Evolutionary conservation across 2,797 vertebrate genomes (phyloP).

Genomic region (Pseudopleuronectes americanus): DNA sequence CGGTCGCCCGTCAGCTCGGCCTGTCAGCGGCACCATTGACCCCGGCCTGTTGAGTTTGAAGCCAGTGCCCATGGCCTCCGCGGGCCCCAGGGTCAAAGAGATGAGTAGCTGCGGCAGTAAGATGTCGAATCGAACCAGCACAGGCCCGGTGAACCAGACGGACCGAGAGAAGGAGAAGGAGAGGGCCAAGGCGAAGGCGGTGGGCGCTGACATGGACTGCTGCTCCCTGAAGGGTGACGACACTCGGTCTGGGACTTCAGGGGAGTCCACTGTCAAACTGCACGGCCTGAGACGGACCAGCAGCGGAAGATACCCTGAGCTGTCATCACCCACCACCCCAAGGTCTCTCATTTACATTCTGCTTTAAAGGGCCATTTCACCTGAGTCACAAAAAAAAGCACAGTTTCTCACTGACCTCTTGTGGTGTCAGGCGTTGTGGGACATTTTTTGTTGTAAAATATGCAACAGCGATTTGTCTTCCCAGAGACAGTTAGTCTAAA

Average conservation of each 20-base stretch:
- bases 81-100: constrained; percentile 84
- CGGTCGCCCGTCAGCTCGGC: constrained; percentile 83
- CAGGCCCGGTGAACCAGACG: constrained; percentile 94
- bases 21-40: constrained; percentile 90
- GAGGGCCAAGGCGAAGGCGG: constrained; percentile 95
- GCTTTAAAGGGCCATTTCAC: not conserved
- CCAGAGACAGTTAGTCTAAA: constrained; percentile 9
- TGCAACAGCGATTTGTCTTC: constrained; percentile 16
- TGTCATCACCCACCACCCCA: constrained; percentile 90
- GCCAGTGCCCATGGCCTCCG: constrained; percentile 71
- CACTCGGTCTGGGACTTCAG: constrained; percentile 76
- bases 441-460: constrained; percentile 7
- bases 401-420: not conserved
- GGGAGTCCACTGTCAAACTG: constrained; percentile 86
- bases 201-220: constrained; percentile 88
- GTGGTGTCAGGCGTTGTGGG: not conserved
- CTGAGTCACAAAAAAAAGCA: not conserved
- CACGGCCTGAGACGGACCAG: constrained; percentile 86
- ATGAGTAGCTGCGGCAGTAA: constrained; percentile 73
- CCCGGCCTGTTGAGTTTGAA: constrained; percentile 90
- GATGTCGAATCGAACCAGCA: constrained; percentile 53
- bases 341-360: constrained; percentile 80
- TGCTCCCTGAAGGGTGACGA: constrained; percentile 75
- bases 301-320: constrained; percentile 89
- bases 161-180: constrained; percentile 98